Base-by-base conservation (phyloP, 2,797 vertebrate genomes). In the Urophycis tenuis region DNA sequence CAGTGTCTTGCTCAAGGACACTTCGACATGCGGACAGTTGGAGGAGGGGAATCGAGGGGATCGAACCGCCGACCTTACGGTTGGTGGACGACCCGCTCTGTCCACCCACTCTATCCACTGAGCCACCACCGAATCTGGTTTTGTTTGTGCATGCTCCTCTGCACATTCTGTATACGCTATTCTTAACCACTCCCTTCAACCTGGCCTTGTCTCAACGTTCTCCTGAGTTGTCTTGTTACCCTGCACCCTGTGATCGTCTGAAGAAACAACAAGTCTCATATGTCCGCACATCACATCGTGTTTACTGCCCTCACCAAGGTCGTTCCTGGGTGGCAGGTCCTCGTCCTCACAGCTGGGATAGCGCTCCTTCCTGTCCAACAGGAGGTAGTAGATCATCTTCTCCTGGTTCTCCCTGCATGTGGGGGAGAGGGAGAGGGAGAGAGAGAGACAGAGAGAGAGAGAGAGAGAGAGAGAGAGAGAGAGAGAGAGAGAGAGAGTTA, bases 361-460 rank as follows among this genome's bases (percentile, higher is more conserved):
- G 22, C 96, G 91, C 86, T 96, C 95, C 81, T 97, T 97, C 82
- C 96, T 94, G 88, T 97, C 95, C 87, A 97, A 88, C 78, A 97
- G 94, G 85, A 97, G 92, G 85, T 96, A 97, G 85, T 97, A 97
- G 76, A 97, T 97, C 96, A 96, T 96, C 88, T 97, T 97, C 88
- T 97, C 96, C 89, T 97, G 96, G 88, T 96, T 97, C 75, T 96
- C 95, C 81, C 96, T 97, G 82, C 10, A 25, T 29, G 53, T 33
- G 5, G 70, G 71, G 70, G 15, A 33, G 41, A 45, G 45, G 39
- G 8, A 72, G 53, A 80, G 60, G 73, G 32, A 77, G 72, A 75
- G 75, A 80, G 25, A 45, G 22, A 30, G 72, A 74, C 10, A 74
- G 25, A 29, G 36, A 74, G 73, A 29, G 3, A 31, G 73, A 74